Percentiles rank a stretch among this genome's conserved stretches.
These are phyloP conservation scores for Papilio glaucus DNA, from an alignment of 1,140 invertebrate genomes.

Conservation along the genomic window DNA sequence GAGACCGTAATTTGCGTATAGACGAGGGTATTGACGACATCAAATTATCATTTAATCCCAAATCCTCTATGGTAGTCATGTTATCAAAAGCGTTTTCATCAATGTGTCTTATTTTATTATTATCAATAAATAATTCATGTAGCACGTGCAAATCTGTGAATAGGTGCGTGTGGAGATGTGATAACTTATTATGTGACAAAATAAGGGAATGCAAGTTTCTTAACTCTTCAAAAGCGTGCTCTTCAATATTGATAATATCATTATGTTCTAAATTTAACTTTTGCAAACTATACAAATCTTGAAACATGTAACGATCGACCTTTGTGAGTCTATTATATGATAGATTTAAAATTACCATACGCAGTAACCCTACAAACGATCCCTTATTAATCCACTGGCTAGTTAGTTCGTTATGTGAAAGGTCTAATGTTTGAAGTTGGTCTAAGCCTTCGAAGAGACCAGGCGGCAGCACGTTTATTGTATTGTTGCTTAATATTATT, in stretches of 20 bases:
- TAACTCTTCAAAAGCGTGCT: conserved; percentile 89
- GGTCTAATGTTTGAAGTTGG: conserved; percentile 90
- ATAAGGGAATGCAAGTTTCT: conserved; percentile 90
- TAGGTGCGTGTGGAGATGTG: conserved; percentile 87
- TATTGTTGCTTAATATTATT: conserved; percentile 92
- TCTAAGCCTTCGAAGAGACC: conserved; percentile 90
- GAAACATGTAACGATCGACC: conserved; percentile 89
- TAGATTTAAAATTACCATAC: conserved; percentile 90
- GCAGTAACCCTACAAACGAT: conserved; percentile 89
- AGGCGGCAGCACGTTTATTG: conserved; percentile 89
- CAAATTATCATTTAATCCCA: conserved; percentile 90
- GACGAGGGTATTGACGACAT: conserved; percentile 89
- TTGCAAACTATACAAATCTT: conserved; percentile 90
- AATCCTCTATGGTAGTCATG: conserved; percentile 90
- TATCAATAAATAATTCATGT: conserved; percentile 89
- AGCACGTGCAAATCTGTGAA: conserved; percentile 89
- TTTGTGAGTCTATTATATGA: conserved; percentile 88
- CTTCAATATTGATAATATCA: conserved; percentile 87
- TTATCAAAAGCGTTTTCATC: conserved; percentile 91
- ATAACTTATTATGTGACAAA: conserved; percentile 89
- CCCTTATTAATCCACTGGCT: conserved; percentile 91
- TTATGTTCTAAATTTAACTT: conserved; percentile 91
- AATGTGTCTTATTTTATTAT: conserved; percentile 88
- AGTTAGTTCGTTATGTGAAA: conserved; percentile 90
- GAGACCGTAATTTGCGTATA: conserved; percentile 86